Percentiles rank a stretch among this genome's conserved stretches.
Evolutionary conservation across 1,140 invertebrate genomes (phyloP).

Genomic region (Xylocopa sonorina): DNA sequence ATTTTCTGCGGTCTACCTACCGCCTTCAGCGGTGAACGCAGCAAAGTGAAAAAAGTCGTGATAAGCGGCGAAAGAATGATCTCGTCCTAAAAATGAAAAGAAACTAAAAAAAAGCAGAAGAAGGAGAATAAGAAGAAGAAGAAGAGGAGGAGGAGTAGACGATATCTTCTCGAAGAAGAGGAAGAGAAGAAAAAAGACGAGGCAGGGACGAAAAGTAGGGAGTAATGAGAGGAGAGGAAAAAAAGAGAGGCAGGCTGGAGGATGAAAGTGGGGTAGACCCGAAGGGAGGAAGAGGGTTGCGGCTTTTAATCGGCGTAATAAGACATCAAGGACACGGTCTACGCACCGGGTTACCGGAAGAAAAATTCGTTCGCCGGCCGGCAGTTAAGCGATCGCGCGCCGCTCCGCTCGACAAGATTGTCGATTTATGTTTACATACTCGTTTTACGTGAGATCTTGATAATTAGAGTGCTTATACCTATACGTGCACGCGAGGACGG

Average conservation of each 20-base stretch:
- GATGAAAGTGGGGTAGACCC: no score
- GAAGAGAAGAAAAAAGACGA: background rate
- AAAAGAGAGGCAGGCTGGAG: background rate
- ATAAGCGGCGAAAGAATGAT: slow-evolving; percentile 45
- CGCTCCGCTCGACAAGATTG: slow-evolving; percentile 60
- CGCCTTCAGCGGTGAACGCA: slow-evolving; percentile 23
- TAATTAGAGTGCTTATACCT: slow-evolving; percentile 68
- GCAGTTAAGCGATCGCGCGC: slow-evolving; percentile 62
- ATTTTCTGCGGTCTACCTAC: slow-evolving; percentile 17
- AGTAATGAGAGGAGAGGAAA: background rate
- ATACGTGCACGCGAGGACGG: slow-evolving; percentile 37
- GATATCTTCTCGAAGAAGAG: no score
- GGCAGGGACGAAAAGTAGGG: background rate
- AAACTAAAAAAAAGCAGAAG: no score
- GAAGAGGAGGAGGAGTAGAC: background rate
- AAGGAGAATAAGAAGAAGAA: no score
- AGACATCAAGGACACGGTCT: slow-evolving; percentile 54
- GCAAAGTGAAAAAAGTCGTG: slow-evolving; percentile 25
- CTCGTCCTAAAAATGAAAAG: slow-evolving; percentile 12
- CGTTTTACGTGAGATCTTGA: slow-evolving; percentile 68
- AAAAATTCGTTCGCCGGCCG: slow-evolving; percentile 57
- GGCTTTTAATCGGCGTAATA: slow-evolving; percentile 64
- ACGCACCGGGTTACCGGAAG: slow-evolving; percentile 43
- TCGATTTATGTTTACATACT: slow-evolving; percentile 71
- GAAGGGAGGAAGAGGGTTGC: background rate